Evolutionary conservation across 2,113 vertebrate species (phyloP), one percentile per base, ranked within the genome.

Genomic region (Pomatostomus ruficeps): DNA sequence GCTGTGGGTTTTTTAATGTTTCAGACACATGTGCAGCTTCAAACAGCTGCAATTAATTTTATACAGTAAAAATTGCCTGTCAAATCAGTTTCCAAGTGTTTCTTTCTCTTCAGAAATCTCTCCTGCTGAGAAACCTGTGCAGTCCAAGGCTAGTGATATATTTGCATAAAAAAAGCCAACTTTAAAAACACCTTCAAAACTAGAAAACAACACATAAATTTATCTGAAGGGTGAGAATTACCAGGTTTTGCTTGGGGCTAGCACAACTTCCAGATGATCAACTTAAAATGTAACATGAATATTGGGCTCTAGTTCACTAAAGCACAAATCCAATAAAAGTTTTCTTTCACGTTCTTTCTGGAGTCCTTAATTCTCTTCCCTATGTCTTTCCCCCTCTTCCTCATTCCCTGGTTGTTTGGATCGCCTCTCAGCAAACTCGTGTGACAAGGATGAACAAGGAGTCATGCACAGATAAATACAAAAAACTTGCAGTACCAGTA

Each of bases 31-130:
- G 46, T 91, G 45, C 29, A 75, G 31, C 77, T 92, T 93, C 92
- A 88, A 93, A 85, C 40, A 78, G 52, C 28, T 90, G 62, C 70
- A 52, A 71, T 71, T 94, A 73, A 89, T 89, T 93, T 93, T 36
- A 66, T 72, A 63, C 48, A 35, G 57, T 66, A 92, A 68, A 95
- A 94, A 46, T 7, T 79, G 18, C n/a, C 77, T 86, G 70, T 90
- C 78, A 86, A 58, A 79, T 85, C 40, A 59, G 38, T 77, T 71
- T 93, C 74, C 57, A 68, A 63, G 40, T 66, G 29, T 74, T 81
- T 28, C 29, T 71, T 77, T 81, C 55, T 62, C 55, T 71, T 91
- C 65, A 94, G 66, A 91, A 89, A 79, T 38, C 52, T 82, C 42
- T 59, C 59, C 83, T 91, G 49, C 61, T 14, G 40, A 90, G 78